phyloP scores from a whole-genome alignment of 2,797 vertebrate genomes.

The Trachurus trachurus region DNA sequence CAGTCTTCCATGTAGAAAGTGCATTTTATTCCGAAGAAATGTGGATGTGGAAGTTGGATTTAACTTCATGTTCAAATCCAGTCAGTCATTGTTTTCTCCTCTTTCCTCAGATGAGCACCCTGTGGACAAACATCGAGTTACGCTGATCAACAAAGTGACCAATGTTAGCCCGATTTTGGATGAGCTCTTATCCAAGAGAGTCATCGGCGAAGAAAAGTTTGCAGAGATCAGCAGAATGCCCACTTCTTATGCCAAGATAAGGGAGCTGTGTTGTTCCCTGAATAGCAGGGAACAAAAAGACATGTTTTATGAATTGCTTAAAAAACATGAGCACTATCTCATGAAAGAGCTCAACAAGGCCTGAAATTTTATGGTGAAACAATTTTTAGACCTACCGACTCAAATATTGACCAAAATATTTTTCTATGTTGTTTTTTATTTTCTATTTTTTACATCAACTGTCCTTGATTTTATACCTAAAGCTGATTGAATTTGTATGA shows the following conservation, averaged over 20 bases:
- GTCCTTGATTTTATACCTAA: neutral
- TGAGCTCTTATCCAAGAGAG: neutral
- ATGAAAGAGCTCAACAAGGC: constrained; percentile 43
- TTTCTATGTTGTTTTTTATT: neutral
- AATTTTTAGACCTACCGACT: neutral
- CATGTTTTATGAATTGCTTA: constrained; percentile 56
- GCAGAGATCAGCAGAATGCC: accelerated
- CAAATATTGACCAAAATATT: neutral
- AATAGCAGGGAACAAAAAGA: constrained; percentile 31
- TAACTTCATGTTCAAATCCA: neutral
- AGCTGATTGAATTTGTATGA: neutral
- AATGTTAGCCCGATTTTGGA: constrained; percentile 57
- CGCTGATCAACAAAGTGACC: constrained; percentile 24
- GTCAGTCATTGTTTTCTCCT: neutral
- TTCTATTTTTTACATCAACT: neutral
- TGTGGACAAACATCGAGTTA: constrained; percentile 19
- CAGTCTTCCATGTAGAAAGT: neutral
- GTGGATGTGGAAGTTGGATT: neutral
- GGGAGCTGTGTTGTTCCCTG: constrained; percentile 34
- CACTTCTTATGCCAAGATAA: neutral
- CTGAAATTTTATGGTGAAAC: neutral
- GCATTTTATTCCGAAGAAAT: neutral
- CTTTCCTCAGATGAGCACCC: constrained; percentile 40
- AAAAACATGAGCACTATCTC: neutral
- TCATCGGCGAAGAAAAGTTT: constrained; percentile 46